phyloP scores from a whole-genome alignment of 2,888 invertebrate genomes.

The Sympetrum striolatum region DNA sequence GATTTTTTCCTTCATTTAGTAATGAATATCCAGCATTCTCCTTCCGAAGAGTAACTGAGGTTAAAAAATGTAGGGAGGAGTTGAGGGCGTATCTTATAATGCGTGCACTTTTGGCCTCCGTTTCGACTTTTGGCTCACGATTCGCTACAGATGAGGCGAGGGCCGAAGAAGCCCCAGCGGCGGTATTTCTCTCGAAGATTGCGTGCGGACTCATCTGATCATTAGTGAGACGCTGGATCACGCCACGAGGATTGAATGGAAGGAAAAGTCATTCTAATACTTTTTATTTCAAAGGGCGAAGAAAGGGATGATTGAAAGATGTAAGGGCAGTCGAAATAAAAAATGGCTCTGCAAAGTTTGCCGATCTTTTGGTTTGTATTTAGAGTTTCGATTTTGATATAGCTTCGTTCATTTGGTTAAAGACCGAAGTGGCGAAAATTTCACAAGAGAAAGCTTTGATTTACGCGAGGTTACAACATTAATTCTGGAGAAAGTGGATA shows the following conservation, averaged over 20 bases:
- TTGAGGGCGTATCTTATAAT: neutral
- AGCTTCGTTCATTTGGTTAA: neutral
- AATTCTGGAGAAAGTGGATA: too few relatives aligned
- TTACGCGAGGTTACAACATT: neutral
- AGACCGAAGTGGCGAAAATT: neutral
- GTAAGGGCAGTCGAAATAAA: neutral
- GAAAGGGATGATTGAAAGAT: neutral
- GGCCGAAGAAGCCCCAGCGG: neutral
- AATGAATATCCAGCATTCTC: neutral
- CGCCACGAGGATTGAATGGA: conserved; percentile 30
- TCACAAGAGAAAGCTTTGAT: neutral
- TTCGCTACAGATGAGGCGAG: neutral
- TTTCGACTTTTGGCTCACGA: conserved; percentile 2
- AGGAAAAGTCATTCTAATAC: neutral
- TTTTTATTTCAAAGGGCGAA: neutral
- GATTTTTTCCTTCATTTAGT: conserved; percentile 27
- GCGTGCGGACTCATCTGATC: conserved; percentile 36
- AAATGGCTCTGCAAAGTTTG: neutral
- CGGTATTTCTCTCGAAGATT: neutral
- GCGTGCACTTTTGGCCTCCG: conserved; percentile 38
- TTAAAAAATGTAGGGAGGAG: neutral
- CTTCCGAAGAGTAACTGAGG: neutral
- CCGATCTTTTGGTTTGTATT: neutral
- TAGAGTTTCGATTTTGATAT: neutral
- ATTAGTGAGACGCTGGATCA: conserved; percentile 30